A percentile compares a stretch with the other conserved stretches of the same genome.
phyloP scores from a whole-genome alignment of 1,140 invertebrate genomes.

The Macrocentrus cingulum region DNA sequence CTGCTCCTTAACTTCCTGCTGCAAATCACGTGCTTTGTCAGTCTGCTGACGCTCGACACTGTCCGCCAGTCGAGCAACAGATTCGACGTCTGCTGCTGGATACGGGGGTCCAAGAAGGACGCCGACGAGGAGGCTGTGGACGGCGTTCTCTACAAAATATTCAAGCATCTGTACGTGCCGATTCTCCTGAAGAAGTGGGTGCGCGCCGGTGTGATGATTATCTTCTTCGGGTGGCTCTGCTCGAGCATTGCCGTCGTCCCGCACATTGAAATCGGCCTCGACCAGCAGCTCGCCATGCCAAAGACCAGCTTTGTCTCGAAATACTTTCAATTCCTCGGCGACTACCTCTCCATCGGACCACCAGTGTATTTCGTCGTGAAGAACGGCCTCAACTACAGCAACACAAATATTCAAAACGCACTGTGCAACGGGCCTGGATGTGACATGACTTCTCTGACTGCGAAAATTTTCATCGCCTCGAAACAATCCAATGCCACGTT shows the following conservation, averaged over 20 bases:
- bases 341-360: slow-evolving; percentile 91
- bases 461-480: slow-evolving; percentile 82
- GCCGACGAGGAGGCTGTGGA: slow-evolving; percentile 60
- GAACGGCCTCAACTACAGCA: slow-evolving; percentile 77
- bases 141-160: slow-evolving; percentile 82
- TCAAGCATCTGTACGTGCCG: slow-evolving; percentile 85
- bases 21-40: slow-evolving; percentile 96
- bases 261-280: slow-evolving; percentile 89
- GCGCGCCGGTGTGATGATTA: slow-evolving; percentile 72
- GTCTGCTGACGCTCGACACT: slow-evolving; percentile 87
- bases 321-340: slow-evolving; percentile 85
- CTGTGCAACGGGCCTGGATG: slow-evolving; percentile 83
- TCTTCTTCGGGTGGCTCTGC: slow-evolving; percentile 91
- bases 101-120: slow-evolving; percentile 71
- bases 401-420: slow-evolving; percentile 74
- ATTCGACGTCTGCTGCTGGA: slow-evolving; percentile 84
- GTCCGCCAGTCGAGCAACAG: slow-evolving; percentile 74
- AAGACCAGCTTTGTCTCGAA: slow-evolving; percentile 92
- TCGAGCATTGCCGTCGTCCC: slow-evolving; percentile 83
- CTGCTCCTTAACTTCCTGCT: slow-evolving; percentile 94
- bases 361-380: slow-evolving; percentile 97
- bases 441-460: slow-evolving; percentile 76
- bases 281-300: slow-evolving; percentile 97
- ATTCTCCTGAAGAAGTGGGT: slow-evolving; percentile 79
- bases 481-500: slow-evolving; percentile 73